Evolutionary conservation across 2,113 vertebrate genomes (phyloP).

Genomic region (Melanotaenia duboulayi): DNA sequence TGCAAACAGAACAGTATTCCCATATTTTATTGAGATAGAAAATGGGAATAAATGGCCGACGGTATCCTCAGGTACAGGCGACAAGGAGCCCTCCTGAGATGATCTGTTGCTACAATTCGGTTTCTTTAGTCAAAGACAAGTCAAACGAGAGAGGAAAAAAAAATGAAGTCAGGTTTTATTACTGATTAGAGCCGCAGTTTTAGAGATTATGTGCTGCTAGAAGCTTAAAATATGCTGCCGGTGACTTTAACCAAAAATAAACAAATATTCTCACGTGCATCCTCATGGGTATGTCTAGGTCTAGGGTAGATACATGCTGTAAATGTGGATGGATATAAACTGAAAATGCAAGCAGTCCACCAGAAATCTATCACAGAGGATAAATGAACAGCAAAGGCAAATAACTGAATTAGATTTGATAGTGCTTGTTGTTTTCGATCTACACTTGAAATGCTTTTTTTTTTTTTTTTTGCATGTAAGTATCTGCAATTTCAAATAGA

Average conservation of each 20-base stretch:
- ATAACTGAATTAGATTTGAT: no score
- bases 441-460: background rate
- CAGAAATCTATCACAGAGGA: background rate
- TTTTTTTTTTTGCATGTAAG: no score
- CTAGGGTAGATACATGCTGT: background rate
- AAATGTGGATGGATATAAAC: background rate
- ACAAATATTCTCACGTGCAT: background rate
- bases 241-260: background rate
- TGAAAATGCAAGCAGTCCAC: no score
- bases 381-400: background rate
- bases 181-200: slow-evolving; percentile 3
- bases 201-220: background rate
- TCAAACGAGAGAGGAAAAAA: no score
- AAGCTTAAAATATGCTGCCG: slow-evolving; percentile 1
- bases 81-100: slow-evolving; percentile 23
- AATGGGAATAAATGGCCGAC: slow-evolving; percentile 46
- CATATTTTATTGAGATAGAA: slow-evolving; percentile 40
- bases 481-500: background rate
- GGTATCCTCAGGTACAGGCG: slow-evolving; percentile 14
- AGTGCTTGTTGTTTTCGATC: no score
- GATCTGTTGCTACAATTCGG: slow-evolving; percentile 30
- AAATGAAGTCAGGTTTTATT: slow-evolving; percentile 25
- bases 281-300: background rate
- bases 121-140: slow-evolving; percentile 25
- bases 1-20: slow-evolving; percentile 11